Evolutionary conservation across 2,113 vertebrate species (phyloP).

Genomic region (Coracopsis vasa): DNA sequence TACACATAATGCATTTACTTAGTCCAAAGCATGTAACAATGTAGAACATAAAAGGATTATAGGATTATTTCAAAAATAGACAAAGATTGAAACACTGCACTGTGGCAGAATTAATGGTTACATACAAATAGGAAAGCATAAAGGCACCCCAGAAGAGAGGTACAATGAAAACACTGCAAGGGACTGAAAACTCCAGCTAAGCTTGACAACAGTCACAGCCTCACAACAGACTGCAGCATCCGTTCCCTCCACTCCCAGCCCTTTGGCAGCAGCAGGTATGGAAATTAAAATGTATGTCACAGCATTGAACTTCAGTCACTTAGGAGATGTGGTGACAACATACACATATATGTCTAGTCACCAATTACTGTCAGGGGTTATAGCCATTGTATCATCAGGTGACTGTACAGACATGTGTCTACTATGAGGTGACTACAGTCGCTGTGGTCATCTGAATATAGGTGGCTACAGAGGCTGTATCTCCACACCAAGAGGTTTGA

Average conservation of each 20-base stretch:
- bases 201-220: background rate
- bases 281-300: accelerated
- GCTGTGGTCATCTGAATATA: accelerated
- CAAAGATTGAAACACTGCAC: background rate
- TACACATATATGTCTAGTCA: accelerated
- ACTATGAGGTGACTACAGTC: accelerated
- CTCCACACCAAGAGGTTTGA: background rate
- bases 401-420: accelerated
- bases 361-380: background rate
- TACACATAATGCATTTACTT: background rate
- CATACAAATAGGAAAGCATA: background rate
- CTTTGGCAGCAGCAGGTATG: background rate
- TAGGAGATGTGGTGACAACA: background rate
- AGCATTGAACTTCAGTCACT: background rate
- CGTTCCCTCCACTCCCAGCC: accelerated
- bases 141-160: background rate
- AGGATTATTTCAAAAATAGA: background rate
- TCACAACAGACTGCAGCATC: background rate
- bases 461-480: accelerated
- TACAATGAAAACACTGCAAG: background rate
- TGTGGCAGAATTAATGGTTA: background rate
- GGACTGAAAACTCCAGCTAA: background rate
- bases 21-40: background rate
- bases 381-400: background rate
- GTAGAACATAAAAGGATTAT: background rate